These are phyloP conservation scores for Phenganax subtilis DNA, from an alignment of 92 coral and sea anemone species.

Conservation along the genomic window DNA sequence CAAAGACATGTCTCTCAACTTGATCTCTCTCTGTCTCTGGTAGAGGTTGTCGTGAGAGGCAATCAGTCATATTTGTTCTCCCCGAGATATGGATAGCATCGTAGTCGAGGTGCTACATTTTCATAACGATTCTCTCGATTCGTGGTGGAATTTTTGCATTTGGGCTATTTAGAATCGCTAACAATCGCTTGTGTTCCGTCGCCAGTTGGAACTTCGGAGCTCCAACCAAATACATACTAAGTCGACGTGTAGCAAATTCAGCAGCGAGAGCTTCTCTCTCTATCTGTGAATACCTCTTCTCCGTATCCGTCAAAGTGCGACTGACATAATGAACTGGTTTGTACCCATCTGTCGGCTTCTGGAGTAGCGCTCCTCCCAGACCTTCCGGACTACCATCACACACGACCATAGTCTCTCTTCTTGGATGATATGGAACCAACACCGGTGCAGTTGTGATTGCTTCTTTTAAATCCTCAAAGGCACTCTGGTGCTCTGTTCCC, in stretches of 20 bases:
- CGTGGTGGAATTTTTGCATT: constrained; percentile 37
- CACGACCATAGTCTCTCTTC: constrained; percentile 15
- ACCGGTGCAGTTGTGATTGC: constrained; percentile 28
- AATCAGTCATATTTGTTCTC: constrained; percentile 23
- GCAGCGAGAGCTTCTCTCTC: constrained; percentile 52
- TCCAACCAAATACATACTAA: constrained; percentile 47
- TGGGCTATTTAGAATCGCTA: constrained; percentile 57
- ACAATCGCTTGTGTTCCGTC: constrained; percentile 52
- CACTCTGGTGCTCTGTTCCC: background rate
- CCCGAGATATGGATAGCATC: constrained; percentile 18
- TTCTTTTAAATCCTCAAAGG: constrained; percentile 15
- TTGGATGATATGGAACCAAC: constrained; percentile 26
- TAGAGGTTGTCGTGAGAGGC: constrained; percentile 30
- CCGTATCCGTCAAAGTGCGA: constrained; percentile 34
- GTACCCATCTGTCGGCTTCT: constrained; percentile 42
- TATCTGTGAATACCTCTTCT: constrained; percentile 13
- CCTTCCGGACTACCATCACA: constrained; percentile 14
- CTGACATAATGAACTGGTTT: constrained; percentile 60
- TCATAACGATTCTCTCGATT: constrained; percentile 39
- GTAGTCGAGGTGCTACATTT: constrained; percentile 34
- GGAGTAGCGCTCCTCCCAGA: background rate
- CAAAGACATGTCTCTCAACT: constrained; percentile 19
- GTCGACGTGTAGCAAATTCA: constrained; percentile 45
- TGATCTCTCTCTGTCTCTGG: background rate
- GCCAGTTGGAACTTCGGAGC: constrained; percentile 42